Evolutionary conservation across 2,888 invertebrate genomes (phyloP).

Genomic region (Pristionchus exspectatus): DNA sequence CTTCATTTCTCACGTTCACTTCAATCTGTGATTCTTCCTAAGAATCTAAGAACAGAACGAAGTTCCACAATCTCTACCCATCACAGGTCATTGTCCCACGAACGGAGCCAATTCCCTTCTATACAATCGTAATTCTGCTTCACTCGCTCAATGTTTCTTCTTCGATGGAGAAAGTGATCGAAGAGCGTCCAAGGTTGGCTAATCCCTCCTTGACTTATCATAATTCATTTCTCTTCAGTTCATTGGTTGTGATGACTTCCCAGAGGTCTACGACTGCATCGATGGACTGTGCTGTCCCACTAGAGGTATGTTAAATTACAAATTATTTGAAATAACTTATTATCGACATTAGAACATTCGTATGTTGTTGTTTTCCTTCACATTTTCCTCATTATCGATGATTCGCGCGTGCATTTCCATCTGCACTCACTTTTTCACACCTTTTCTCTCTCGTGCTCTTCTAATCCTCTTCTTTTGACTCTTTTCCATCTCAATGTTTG

Average conservation of each 20-base stretch:
- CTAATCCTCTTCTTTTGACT: constrained; percentile 25
- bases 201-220: neutral
- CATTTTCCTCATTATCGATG: neutral
- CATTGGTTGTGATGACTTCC: constrained; percentile 75
- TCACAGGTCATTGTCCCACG: constrained; percentile 72
- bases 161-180: constrained; percentile 66
- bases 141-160: constrained; percentile 69
- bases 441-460: constrained; percentile 5
- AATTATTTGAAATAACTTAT: neutral
- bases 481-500: constrained; percentile 25
- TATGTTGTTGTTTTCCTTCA: neutral
- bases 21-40: no score
- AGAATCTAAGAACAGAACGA: no score
- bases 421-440: constrained; percentile 26
- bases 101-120: constrained; percentile 69
- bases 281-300: constrained; percentile 74
- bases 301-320: constrained; percentile 62
- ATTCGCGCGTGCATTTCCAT: neutral
- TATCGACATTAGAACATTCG: neutral
- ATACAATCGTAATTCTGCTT: constrained; percentile 70
- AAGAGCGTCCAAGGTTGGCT: constrained; percentile 58
- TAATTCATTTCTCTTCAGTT: constrained; percentile 54
- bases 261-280: constrained; percentile 75
- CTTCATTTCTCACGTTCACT: neutral
- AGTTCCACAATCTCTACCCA: neutral